These are phyloP conservation scores for Furcifer pardalis DNA, from an alignment of 2,797 vertebrate genomes.

Conservation along the genomic window DNA sequence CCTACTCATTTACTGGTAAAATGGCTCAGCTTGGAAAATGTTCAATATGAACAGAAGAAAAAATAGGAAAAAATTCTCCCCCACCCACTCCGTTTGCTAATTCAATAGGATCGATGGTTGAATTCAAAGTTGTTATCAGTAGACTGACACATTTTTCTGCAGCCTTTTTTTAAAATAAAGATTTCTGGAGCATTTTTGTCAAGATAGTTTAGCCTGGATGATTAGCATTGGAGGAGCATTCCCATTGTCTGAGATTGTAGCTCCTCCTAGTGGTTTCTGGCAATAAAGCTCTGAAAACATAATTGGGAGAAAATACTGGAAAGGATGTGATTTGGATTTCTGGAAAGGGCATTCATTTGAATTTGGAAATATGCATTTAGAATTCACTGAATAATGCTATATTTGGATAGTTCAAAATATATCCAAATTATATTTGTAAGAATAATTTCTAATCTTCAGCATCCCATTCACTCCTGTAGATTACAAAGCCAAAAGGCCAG, in stretches of 20 bases:
- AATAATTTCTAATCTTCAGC: too few relatives aligned
- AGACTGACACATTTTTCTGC: neutral
- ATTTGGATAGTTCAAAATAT: too few relatives aligned
- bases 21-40: neutral
- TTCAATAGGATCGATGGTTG: neutral
- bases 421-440: too few relatives aligned
- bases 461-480: too few relatives aligned
- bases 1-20: neutral
- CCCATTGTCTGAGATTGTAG: constrained; percentile 20
- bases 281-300: too few relatives aligned
- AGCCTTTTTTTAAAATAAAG: neutral
- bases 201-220: neutral
- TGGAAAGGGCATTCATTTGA: too few relatives aligned
- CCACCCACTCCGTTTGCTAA: neutral
- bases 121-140: neutral
- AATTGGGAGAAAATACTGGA: neutral
- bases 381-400: too few relatives aligned
- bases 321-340: too few relatives aligned
- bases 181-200: neutral
- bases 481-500: too few relatives aligned
- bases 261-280: constrained; percentile 18
- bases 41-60: fast-evolving
- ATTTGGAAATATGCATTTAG: too few relatives aligned
- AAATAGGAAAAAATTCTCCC: neutral
- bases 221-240: neutral